Percentiles rank a stretch among this genome's conserved stretches.
Conservation (phyloP, 37 sponge, comb jelly and placozoan genomes). For the Cladorhizidae sp. region DNA sequence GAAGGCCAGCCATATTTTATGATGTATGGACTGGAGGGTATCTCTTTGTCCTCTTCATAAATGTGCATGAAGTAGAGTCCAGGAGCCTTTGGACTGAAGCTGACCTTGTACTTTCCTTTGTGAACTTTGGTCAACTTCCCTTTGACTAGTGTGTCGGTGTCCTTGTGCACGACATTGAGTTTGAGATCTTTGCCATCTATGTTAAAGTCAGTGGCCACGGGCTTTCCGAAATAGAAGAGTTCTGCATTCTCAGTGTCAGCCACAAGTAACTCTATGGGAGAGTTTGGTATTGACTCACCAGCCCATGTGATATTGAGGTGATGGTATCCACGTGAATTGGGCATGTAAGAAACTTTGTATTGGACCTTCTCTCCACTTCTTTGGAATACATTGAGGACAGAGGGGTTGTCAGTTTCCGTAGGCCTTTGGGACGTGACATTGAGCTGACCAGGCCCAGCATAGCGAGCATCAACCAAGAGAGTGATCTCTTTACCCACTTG, state of each 20-base stretch:
- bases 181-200: slow-evolving; percentile 45
- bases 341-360: slow-evolving; percentile 12
- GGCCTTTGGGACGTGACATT: slow-evolving; percentile 31
- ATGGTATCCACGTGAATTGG: slow-evolving; percentile 22
- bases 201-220: slow-evolving; percentile 18
- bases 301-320: slow-evolving; percentile 32
- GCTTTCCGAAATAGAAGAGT: slow-evolving; percentile 19
- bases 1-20: slow-evolving; percentile 58
- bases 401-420: background rate
- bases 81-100: slow-evolving; percentile 39
- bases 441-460: slow-evolving; percentile 37
- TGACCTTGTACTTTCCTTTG: slow-evolving; percentile 26
- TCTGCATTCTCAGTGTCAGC: slow-evolving; percentile 10
- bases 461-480: slow-evolving; percentile 12
- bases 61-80: slow-evolving; percentile 60
- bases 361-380: background rate
- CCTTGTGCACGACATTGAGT: slow-evolving; percentile 20
- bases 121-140: slow-evolving; percentile 48
- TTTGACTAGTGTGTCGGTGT: slow-evolving; percentile 30
- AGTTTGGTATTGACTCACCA: background rate
- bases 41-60: slow-evolving; percentile 40
- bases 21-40: slow-evolving; percentile 62
- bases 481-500: slow-evolving; percentile 19
- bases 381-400: background rate
- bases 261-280: slow-evolving; percentile 39